Conservation (phyloP, 2,888 invertebrate species). For the Trypoxylon attenuatum region DNA sequence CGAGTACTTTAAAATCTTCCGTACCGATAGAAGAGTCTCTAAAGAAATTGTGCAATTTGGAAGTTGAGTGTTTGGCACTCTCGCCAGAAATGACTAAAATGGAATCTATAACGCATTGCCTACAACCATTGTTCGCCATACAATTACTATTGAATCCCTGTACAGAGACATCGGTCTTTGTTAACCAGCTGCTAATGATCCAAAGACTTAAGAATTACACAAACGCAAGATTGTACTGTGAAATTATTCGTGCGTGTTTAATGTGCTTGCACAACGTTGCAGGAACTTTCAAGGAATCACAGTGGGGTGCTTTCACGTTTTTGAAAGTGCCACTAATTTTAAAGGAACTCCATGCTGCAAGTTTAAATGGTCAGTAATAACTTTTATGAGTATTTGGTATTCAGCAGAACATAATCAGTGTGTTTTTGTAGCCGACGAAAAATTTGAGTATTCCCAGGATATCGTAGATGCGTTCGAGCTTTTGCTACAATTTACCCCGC, state of each 20-base stretch:
- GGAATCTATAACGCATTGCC: slow-evolving; percentile 83
- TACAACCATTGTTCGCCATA: slow-evolving; percentile 89
- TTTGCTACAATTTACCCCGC: slow-evolving; percentile 87
- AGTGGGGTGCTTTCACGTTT: slow-evolving; percentile 96
- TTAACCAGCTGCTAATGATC: slow-evolving; percentile 88
- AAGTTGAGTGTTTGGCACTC: slow-evolving; percentile 79
- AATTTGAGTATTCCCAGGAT: slow-evolving; percentile 83
- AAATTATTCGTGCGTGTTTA: slow-evolving; percentile 91
- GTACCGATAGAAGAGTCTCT: slow-evolving; percentile 79
- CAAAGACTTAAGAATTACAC: slow-evolving; percentile 89
- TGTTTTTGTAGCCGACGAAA: slow-evolving; percentile 73
- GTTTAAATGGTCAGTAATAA: slow-evolving; percentile 73
- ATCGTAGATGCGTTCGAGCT: slow-evolving; percentile 89
- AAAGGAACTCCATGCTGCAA: slow-evolving; percentile 80
- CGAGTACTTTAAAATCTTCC: slow-evolving; percentile 78
- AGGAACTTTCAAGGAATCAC: slow-evolving; percentile 88
- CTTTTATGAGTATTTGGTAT: background rate
- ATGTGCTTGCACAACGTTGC: slow-evolving; percentile 92
- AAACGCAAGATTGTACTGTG: slow-evolving; percentile 89
- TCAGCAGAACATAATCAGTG: background rate
- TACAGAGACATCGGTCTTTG: slow-evolving; percentile 86
- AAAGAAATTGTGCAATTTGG: slow-evolving; percentile 79
- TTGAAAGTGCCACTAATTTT: slow-evolving; percentile 91
- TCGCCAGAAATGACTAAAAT: slow-evolving; percentile 75
- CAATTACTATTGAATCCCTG: slow-evolving; percentile 91